Percentiles rank a stretch among this genome's conserved stretches.
phyloP scores from a whole-genome alignment of 2,797 vertebrate genomes.

The Sebastes itinus region DNA sequence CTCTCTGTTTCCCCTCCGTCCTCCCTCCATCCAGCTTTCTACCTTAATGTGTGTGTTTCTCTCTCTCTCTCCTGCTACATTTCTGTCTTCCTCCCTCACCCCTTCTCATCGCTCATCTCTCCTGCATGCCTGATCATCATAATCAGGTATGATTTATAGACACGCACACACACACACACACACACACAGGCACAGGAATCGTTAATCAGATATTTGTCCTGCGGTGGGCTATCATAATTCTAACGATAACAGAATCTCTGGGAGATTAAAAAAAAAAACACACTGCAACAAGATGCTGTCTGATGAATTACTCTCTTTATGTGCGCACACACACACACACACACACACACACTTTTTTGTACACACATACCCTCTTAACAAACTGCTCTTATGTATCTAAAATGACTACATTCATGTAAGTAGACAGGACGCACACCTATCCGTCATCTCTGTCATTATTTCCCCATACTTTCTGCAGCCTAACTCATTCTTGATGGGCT shows the following conservation, averaged over 20 bases:
- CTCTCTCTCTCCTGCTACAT: background rate
- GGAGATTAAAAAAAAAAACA: constrained; percentile 44
- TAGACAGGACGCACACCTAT: constrained; percentile 20
- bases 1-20: constrained; percentile 30
- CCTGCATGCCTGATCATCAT: constrained; percentile 62
- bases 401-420: constrained; percentile 29
- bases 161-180: background rate
- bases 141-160: constrained; percentile 69
- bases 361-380: constrained; percentile 21
- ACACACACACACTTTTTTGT: background rate
- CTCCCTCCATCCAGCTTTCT: constrained; percentile 26
- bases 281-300: constrained; percentile 43
- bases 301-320: constrained; percentile 47
- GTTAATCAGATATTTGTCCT: constrained; percentile 68
- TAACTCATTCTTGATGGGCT: constrained; percentile 37
- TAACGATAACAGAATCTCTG: constrained; percentile 52
- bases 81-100: constrained; percentile 17
- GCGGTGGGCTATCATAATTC: constrained; percentile 52
- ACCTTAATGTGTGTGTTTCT: background rate
- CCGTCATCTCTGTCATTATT: constrained; percentile 40
- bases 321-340: background rate
- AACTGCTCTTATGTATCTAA: constrained; percentile 10
- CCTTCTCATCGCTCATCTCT: constrained; percentile 51
- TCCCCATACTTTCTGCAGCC: constrained; percentile 27
- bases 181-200: constrained; percentile 26